Evolutionary conservation across 1,140 invertebrate genomes (phyloP).

Genomic region (Drosophila truncata): DNA sequence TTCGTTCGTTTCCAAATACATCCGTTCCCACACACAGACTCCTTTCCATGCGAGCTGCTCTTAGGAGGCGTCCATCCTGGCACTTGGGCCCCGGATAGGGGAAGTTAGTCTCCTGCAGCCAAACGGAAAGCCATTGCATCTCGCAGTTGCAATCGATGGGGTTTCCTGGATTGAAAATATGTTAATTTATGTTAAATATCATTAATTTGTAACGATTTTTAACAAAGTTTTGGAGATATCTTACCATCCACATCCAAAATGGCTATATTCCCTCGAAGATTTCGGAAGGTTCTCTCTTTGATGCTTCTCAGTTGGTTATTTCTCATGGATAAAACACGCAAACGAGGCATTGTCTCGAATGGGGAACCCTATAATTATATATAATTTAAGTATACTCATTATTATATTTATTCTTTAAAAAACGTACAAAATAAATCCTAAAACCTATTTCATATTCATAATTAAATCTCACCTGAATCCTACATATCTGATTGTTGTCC

Average conservation of each 20-base stretch:
- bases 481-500: conserved; percentile 91
- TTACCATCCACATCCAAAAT: conserved; percentile 94
- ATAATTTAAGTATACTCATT: no score
- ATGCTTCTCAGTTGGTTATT: conserved; percentile 92
- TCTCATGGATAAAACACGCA: conserved; percentile 92
- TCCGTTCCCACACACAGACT: conserved; percentile 87
- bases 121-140: conserved; percentile 92
- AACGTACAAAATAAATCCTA: no score
- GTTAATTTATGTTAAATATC: background rate
- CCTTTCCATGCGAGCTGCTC: conserved; percentile 89
- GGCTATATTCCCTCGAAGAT: conserved; percentile 92
- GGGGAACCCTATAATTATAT: conserved; percentile 87
- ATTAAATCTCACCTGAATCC: conserved; percentile 86
- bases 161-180: conserved; percentile 88
- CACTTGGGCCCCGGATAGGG: conserved; percentile 89
- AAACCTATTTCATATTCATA: background rate
- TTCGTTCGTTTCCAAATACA: conserved; percentile 49
- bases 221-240: conserved; percentile 36
- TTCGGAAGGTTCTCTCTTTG: conserved; percentile 90
- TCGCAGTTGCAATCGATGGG: conserved; percentile 92
- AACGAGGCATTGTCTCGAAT: conserved; percentile 92
- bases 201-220: no score
- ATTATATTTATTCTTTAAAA: no score
- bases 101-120: conserved; percentile 90
- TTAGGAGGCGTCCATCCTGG: conserved; percentile 90